Percentiles rank a stretch among this genome's conserved stretches.
These are phyloP conservation scores for Hoplostethus atlanticus DNA, from an alignment of 2,797 vertebrate genomes.

Conservation along the genomic window DNA sequence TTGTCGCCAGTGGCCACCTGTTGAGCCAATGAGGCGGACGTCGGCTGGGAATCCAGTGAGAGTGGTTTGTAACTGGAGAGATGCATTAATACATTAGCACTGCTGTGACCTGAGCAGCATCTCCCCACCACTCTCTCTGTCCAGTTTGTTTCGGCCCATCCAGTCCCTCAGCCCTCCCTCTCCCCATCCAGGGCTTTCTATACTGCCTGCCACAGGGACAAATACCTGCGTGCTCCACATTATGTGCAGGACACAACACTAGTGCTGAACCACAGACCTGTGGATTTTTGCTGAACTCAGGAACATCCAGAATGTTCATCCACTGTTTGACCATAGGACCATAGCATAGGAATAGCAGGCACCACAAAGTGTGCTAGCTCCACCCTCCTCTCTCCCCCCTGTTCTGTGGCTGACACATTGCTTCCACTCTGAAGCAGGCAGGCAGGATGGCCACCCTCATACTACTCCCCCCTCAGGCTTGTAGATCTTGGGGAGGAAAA, in stretches of 20 bases:
- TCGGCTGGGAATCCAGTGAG: conserved; percentile 23
- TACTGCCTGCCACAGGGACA: conserved; percentile 46
- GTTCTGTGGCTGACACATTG: conserved; percentile 40
- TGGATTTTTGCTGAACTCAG: conserved; percentile 70
- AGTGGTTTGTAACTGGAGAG: conserved; percentile 29
- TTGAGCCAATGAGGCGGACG: conserved; percentile 13
- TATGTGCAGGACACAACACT: conserved; percentile 68
- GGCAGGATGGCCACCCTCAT: conserved; percentile 13
- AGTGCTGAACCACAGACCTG: conserved; percentile 59
- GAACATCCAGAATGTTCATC: conserved; percentile 68
- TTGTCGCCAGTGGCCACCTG: conserved; percentile 25
- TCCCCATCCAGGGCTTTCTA: conserved; percentile 50
- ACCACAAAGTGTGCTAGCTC: conserved; percentile 12
- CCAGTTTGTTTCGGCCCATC: neutral
- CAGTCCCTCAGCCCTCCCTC: neutral
- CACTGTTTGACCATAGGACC: conserved; percentile 51
- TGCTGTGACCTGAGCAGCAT: conserved; percentile 14
- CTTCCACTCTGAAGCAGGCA: conserved; percentile 53
- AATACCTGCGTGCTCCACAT: conserved; percentile 59
- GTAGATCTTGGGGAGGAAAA: conserved; percentile 19
- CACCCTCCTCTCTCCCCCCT: conserved; percentile 17
- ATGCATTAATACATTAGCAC: conserved; percentile 19
- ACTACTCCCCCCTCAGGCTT: conserved; percentile 14
- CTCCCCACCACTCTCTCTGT: neutral
- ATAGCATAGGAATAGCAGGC: conserved; percentile 23